Evolutionary conservation across 2,113 vertebrate genomes (phyloP).

Genomic region (Synchiropus splendidus): DNA sequence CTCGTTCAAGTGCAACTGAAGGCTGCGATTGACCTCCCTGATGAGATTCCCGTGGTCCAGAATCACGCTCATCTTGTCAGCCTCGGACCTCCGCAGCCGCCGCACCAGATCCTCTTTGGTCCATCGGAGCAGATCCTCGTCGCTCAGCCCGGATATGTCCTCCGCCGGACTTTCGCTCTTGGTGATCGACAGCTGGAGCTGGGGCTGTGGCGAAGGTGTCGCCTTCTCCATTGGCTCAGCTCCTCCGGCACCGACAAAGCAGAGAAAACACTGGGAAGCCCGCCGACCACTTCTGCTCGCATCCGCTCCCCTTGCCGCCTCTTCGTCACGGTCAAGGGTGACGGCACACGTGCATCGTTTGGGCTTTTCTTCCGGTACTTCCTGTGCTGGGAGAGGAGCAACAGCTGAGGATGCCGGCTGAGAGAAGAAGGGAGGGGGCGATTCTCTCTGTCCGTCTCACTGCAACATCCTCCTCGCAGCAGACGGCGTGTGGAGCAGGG

Average conservation of each 20-base stretch:
- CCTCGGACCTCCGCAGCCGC: slow-evolving; percentile 84
- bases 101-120: slow-evolving; percentile 91
- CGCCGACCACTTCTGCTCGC: slow-evolving; percentile 40
- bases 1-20: slow-evolving; percentile 94
- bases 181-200: slow-evolving; percentile 63
- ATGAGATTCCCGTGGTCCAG: slow-evolving; percentile 97
- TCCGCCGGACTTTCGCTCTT: slow-evolving; percentile 73
- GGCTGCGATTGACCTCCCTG: slow-evolving; percentile 93
- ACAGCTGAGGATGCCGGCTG: slow-evolving; percentile 62
- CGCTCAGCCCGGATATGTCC: slow-evolving; percentile 84
- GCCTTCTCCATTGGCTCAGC: slow-evolving; percentile 63
- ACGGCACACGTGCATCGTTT: slow-evolving; percentile 47
- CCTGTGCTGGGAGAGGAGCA: slow-evolving; percentile 40
- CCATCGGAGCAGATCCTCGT: slow-evolving; percentile 92
- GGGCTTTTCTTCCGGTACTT: slow-evolving; percentile 32
- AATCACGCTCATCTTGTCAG: slow-evolving; percentile 97
- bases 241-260: slow-evolving; percentile 45
- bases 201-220: slow-evolving; percentile 52
- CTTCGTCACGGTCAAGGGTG: slow-evolving; percentile 20
- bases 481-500: no score
- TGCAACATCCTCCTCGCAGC: slow-evolving; percentile 42
- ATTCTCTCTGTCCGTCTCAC: slow-evolving; percentile 31
- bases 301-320: slow-evolving; percentile 35
- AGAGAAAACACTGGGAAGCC: slow-evolving; percentile 48
- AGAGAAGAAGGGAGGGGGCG: slow-evolving; percentile 21